A percentile compares a stretch with the other conserved stretches of the same genome.
phyloP scores from a whole-genome alignment of 2,888 invertebrate species.

The Hydrotaea cyrtoneurina region DNA sequence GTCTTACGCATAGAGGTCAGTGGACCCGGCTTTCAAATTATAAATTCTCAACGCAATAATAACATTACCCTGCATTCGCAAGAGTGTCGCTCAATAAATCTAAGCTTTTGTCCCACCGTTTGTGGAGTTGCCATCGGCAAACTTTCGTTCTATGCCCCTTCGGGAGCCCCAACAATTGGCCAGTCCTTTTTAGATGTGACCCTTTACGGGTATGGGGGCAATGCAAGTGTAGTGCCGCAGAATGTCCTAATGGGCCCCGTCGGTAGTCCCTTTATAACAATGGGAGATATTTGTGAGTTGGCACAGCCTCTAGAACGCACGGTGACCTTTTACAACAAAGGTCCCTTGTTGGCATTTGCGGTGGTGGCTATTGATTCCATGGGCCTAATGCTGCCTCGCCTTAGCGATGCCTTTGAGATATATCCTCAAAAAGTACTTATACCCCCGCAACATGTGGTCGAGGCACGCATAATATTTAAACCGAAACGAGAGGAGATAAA shows the following conservation, averaged over 20 bases:
- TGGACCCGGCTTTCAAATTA: slow-evolving; percentile 81
- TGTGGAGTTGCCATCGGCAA: slow-evolving; percentile 83
- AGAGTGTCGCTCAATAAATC: slow-evolving; percentile 82
- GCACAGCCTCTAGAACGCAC: slow-evolving; percentile 80
- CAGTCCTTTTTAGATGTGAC: slow-evolving; percentile 75
- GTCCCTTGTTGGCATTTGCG: slow-evolving; percentile 83
- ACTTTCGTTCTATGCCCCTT: slow-evolving; percentile 82
- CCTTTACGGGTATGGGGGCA: slow-evolving; percentile 84
- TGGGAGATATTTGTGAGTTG: slow-evolving; percentile 82
- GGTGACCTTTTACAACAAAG: slow-evolving; percentile 83
- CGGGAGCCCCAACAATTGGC: slow-evolving; percentile 71
- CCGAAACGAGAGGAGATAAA: slow-evolving; percentile 82
- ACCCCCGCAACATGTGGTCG: slow-evolving; percentile 78
- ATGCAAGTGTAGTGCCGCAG: slow-evolving; percentile 81
- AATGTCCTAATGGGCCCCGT: slow-evolving; percentile 83
- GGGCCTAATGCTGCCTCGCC: slow-evolving; percentile 75
- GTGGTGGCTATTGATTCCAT: slow-evolving; percentile 75
- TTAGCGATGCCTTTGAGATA: slow-evolving; percentile 77
- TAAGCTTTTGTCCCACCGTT: slow-evolving; percentile 83
- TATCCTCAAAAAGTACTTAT: slow-evolving; percentile 81
- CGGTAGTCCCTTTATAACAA: slow-evolving; percentile 83
- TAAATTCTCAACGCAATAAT: slow-evolving; percentile 77
- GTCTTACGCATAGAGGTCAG: slow-evolving; percentile 82
- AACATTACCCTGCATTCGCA: slow-evolving; percentile 82
- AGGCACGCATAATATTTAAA: slow-evolving; percentile 80